Evolutionary conservation across 2,797 vertebrate genomes (phyloP).

Genomic region (Sebastiscus albofasciatus): DNA sequence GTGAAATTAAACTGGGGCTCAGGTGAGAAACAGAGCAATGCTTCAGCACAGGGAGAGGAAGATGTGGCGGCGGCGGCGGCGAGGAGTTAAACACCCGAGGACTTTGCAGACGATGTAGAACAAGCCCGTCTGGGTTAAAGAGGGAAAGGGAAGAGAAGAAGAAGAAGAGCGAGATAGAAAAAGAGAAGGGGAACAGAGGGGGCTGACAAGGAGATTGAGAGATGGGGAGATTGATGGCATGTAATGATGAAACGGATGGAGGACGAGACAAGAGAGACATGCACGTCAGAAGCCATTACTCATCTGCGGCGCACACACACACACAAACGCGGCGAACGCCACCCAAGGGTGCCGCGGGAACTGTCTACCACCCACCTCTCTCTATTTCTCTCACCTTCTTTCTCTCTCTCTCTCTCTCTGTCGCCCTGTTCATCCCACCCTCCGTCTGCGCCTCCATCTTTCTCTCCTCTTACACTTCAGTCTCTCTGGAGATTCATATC

Average conservation of each 20-base stretch:
- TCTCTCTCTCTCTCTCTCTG: background rate
- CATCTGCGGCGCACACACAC: constrained; percentile 45
- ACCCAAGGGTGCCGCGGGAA: constrained; percentile 64
- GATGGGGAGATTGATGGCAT: constrained; percentile 76
- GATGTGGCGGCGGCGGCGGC: background rate
- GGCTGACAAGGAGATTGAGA: constrained; percentile 71
- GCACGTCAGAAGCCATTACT: constrained; percentile 77
- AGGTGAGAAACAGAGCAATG: constrained; percentile 72
- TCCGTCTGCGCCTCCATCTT: constrained; percentile 39
- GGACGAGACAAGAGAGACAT: constrained; percentile 76
- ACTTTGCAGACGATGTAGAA: constrained; percentile 35
- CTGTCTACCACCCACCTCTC: constrained; percentile 57
- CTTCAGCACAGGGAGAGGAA: constrained; percentile 12
- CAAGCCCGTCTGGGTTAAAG: constrained; percentile 33
- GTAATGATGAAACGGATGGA: constrained; percentile 81
- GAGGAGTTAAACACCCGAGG: constrained; percentile 61
- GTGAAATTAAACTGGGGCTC: constrained; percentile 78
- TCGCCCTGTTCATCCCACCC: constrained; percentile 17
- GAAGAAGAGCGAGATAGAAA: background rate
- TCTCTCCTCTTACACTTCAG: constrained; percentile 1
- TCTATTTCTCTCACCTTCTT: constrained; percentile 43
- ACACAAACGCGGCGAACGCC: constrained; percentile 38
- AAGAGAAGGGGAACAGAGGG: constrained; percentile 53
- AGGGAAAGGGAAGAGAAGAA: background rate
- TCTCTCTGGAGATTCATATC: constrained; percentile 20